Conservation (phyloP, 2,888 invertebrate species). For the Muscina levida region DNA sequence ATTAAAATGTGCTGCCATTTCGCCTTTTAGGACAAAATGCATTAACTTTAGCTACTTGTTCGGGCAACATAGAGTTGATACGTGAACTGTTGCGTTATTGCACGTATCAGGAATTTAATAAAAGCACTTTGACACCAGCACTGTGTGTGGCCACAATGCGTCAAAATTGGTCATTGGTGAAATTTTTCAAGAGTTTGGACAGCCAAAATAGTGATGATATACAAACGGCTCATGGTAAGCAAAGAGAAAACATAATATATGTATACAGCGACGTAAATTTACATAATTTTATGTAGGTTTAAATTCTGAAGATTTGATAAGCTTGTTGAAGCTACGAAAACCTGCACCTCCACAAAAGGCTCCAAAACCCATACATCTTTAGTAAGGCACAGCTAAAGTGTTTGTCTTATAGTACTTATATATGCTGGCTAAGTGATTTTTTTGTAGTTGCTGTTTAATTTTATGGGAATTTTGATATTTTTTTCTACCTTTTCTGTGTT, state of each 20-base stretch:
- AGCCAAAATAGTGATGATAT: constrained; percentile 51
- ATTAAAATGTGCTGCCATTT: constrained; percentile 6
- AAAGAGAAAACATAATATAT: background rate
- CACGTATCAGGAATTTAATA: constrained; percentile 75
- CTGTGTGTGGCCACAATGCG: constrained; percentile 75
- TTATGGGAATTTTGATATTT: background rate
- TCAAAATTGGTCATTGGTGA: constrained; percentile 70
- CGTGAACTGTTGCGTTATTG: constrained; percentile 72
- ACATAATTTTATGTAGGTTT: constrained; percentile 55
- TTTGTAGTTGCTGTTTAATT: background rate
- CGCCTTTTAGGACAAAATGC: constrained; percentile 76
- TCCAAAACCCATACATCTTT: constrained; percentile 1
- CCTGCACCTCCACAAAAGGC: constrained; percentile 40
- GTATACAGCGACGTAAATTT: constrained; percentile 12
- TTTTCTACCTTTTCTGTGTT: background rate
- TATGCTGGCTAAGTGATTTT: background rate
- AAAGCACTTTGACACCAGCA: constrained; percentile 77
- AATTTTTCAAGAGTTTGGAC: constrained; percentile 70
- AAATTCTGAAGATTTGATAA: constrained; percentile 59
- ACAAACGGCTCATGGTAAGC: constrained; percentile 67
- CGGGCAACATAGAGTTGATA: constrained; percentile 71
- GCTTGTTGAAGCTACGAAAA: constrained; percentile 50
- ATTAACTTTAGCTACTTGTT: constrained; percentile 75
- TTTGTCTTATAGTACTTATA: too few species aligned
- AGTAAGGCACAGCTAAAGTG: too few species aligned